Percentiles rank a stretch among this genome's conserved stretches.
phyloP scores from a whole-genome alignment of 2,113 vertebrate genomes.

The Falcunculus frontatus region DNA sequence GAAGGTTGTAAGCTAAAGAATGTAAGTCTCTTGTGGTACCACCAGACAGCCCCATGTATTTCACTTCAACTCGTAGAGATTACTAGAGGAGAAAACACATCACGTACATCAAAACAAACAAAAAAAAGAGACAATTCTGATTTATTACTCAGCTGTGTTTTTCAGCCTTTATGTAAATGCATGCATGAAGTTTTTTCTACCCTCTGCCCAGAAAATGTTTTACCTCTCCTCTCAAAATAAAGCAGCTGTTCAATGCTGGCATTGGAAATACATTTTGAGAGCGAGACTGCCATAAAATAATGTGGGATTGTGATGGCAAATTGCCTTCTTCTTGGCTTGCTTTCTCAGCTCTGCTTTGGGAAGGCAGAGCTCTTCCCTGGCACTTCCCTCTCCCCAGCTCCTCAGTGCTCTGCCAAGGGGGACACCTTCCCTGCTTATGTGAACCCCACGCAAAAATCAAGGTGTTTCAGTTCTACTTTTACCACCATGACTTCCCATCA shows the following conservation, averaged over 20 bases:
- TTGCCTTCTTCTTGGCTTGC: not conserved
- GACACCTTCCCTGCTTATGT: rapidly evolving
- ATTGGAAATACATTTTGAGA: not conserved
- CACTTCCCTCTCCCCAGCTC: not conserved
- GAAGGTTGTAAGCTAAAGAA: not conserved
- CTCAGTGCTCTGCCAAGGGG: not conserved
- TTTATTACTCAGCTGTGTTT: not conserved
- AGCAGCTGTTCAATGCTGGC: not conserved
- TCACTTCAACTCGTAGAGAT: not conserved
- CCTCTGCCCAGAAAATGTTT: not conserved
- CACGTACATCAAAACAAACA: not conserved
- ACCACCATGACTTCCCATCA: not conserved
- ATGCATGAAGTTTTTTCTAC: not conserved
- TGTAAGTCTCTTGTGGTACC: not conserved
- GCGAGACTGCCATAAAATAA: rapidly evolving
- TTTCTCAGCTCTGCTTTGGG: not conserved
- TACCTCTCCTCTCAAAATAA: not conserved
- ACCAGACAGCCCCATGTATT: not conserved
- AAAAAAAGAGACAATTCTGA: not conserved
- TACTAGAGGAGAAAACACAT: not conserved
- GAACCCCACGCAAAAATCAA: not conserved
- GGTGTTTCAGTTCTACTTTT: not conserved
- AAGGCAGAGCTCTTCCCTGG: not conserved
- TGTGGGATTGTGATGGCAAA: rapidly evolving
- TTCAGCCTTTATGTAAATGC: not conserved